phyloP scores from a whole-genome alignment of 1,140 invertebrate species.

The Apis cerana region DNA sequence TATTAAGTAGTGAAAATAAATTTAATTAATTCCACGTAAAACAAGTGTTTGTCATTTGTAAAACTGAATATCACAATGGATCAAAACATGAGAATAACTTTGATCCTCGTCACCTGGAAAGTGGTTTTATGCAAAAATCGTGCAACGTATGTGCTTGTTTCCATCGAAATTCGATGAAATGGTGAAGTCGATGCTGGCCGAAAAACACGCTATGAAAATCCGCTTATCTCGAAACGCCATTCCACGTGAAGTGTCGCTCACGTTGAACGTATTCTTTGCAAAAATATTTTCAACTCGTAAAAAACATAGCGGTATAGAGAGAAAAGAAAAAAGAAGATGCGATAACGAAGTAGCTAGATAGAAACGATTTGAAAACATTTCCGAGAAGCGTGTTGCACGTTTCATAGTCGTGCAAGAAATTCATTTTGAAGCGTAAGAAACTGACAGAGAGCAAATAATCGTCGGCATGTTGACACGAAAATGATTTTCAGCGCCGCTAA shows the following conservation, averaged over 20 bases:
- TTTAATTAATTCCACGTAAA: neutral
- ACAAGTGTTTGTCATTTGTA: neutral
- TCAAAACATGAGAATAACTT: slow-evolving; percentile 11
- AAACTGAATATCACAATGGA: neutral
- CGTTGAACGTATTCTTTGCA: slow-evolving; percentile 26
- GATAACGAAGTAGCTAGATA: slow-evolving; percentile 50
- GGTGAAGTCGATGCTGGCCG: neutral
- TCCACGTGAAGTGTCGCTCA: slow-evolving; percentile 16
- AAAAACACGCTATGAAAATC: slow-evolving; percentile 55
- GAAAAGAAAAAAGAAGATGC: slow-evolving; percentile 2
- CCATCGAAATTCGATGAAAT: slow-evolving; percentile 60
- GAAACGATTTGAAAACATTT: slow-evolving; percentile 11
- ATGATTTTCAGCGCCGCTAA: slow-evolving; percentile 1
- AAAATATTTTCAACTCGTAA: slow-evolving; percentile 32
- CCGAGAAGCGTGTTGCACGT: slow-evolving; percentile 6
- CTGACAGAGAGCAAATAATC: slow-evolving; percentile 15
- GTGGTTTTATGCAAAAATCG: slow-evolving; percentile 19
- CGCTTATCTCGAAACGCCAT: slow-evolving; percentile 46
- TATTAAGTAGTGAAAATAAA: too few relatives aligned
- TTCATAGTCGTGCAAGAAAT: neutral
- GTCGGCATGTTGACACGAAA: slow-evolving; percentile 16
- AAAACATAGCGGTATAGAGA: neutral
- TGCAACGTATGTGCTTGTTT: slow-evolving; percentile 1
- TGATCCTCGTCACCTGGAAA: slow-evolving; percentile 11
- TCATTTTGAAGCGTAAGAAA: neutral